phyloP scores from a whole-genome alignment of 2,113 vertebrate genomes.

The Acrocephalus kingi region DNA sequence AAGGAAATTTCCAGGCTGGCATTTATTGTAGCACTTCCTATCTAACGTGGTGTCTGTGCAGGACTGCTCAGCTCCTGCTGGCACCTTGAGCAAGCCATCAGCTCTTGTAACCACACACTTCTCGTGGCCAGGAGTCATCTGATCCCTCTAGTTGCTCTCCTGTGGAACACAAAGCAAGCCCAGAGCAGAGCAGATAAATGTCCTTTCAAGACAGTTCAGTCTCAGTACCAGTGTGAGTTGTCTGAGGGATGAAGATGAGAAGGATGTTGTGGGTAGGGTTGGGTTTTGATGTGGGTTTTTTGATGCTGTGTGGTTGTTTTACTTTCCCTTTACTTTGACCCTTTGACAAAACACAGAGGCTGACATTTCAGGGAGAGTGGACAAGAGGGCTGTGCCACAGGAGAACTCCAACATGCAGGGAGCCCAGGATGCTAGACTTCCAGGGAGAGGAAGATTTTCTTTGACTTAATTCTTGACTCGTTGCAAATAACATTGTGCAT shows the following conservation, averaged over 20 bases:
- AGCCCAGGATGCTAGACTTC: background rate
- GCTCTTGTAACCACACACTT: background rate
- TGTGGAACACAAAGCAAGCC: background rate
- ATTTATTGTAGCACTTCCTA: background rate
- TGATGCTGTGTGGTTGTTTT: background rate
- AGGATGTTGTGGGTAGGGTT: background rate
- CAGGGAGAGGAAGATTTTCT: background rate
- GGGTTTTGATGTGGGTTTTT: background rate
- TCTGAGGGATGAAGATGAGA: background rate
- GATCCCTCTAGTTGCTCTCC: background rate
- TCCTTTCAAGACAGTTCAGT: background rate
- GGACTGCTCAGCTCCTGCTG: background rate
- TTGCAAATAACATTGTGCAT: background rate
- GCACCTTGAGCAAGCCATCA: background rate
- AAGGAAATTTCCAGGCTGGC: background rate
- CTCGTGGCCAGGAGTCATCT: rapidly evolving
- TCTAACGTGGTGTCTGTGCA: rapidly evolving
- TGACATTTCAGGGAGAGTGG: background rate
- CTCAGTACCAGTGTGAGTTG: background rate
- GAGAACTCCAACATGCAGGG: background rate
- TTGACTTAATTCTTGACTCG: background rate
- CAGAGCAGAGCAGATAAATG: background rate
- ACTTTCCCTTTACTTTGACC: background rate
- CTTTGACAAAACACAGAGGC: background rate
- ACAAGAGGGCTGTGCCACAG: background rate